A percentile compares a stretch with the other conserved stretches of the same genome.
Conservation (phyloP, 2,113 vertebrate species). For the Platichthys flesus region DNA sequence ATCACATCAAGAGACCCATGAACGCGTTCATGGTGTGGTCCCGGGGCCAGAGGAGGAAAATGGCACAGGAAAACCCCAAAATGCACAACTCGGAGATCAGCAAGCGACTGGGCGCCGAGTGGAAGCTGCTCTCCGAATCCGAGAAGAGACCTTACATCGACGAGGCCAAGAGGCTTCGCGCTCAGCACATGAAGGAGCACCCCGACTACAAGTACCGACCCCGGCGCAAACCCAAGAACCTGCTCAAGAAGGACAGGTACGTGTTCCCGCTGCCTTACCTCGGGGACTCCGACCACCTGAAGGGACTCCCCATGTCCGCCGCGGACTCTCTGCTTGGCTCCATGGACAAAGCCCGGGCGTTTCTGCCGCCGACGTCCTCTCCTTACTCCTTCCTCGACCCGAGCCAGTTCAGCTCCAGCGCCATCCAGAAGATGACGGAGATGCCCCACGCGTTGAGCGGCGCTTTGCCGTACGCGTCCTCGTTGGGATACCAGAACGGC, state of each 20-base stretch:
- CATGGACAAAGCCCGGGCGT: slow-evolving; percentile 95
- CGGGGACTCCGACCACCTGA: slow-evolving; percentile 96
- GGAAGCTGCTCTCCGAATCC: slow-evolving; percentile 97
- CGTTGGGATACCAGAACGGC: slow-evolving; percentile 98
- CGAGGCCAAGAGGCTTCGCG: slow-evolving; percentile 96
- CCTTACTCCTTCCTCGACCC: slow-evolving; percentile 99
- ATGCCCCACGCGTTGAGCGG: slow-evolving; percentile 96
- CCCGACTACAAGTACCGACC: slow-evolving; percentile 99
- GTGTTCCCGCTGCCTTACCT: slow-evolving; percentile 99
- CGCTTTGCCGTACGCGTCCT: slow-evolving; percentile 96
- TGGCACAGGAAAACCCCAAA: slow-evolving; percentile 99
- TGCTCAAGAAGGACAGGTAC: slow-evolving; percentile 99
- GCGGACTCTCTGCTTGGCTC: slow-evolving; percentile 92
- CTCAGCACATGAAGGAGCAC: slow-evolving; percentile 99
- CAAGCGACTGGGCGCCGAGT: slow-evolving; percentile 96
- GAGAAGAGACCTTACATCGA: slow-evolving; percentile 99
- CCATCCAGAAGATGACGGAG: slow-evolving; percentile 99
- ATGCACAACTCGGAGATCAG: slow-evolving; percentile 99
- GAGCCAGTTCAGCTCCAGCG: slow-evolving; percentile 95
- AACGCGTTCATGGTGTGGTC: slow-evolving; percentile 99
- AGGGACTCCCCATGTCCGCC: slow-evolving; percentile 93
- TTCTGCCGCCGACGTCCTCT: slow-evolving; percentile 93
- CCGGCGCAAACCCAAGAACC: slow-evolving; percentile 98
- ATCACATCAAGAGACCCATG: slow-evolving; percentile 99
- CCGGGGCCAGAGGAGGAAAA: slow-evolving; percentile 97